Percentiles rank a stretch among this genome's conserved stretches.
Evolutionary conservation across 2,888 invertebrate species (phyloP).

Genomic region (Ganaspis brasiliensis): DNA sequence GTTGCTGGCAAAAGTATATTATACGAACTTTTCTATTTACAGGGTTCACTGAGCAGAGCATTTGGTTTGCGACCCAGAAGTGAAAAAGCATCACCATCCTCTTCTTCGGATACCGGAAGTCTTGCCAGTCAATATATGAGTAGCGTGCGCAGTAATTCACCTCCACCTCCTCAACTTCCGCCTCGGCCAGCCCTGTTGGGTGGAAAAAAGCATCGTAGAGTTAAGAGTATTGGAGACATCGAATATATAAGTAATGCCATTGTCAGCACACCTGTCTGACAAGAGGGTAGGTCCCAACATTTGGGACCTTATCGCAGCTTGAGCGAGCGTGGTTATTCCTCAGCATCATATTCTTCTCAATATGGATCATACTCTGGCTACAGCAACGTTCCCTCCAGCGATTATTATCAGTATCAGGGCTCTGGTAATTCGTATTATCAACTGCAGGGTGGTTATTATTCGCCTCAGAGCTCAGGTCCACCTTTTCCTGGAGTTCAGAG

Average conservation of each 20-base stretch:
- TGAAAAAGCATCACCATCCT: slow-evolving; percentile 86
- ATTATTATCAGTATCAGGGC: slow-evolving; percentile 73
- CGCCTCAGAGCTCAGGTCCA: slow-evolving; percentile 75
- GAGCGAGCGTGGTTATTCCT: slow-evolving; percentile 79
- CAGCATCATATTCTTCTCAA: slow-evolving; percentile 74
- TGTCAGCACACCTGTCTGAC: slow-evolving; percentile 79
- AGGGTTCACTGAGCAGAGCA: slow-evolving; percentile 89
- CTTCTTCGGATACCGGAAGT: slow-evolving; percentile 84
- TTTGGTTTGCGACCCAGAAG: slow-evolving; percentile 85
- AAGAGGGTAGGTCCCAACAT: slow-evolving; percentile 78
- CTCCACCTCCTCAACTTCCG: slow-evolving; percentile 82
- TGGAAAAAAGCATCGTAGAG: slow-evolving; percentile 85
- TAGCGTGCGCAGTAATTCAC: slow-evolving; percentile 82
- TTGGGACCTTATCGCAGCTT: slow-evolving; percentile 78
- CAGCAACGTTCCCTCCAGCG: slow-evolving; percentile 71
- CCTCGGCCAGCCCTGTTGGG: slow-evolving; percentile 72
- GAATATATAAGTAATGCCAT: slow-evolving; percentile 81
- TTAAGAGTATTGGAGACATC: slow-evolving; percentile 89
- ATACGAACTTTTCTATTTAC: slow-evolving; percentile 61
- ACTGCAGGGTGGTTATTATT: slow-evolving; percentile 76
- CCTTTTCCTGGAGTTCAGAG: slow-evolving; percentile 76
- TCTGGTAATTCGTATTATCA: slow-evolving; percentile 73
- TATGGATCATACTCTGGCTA: slow-evolving; percentile 77
- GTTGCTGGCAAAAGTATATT: not conserved
- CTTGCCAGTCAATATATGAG: slow-evolving; percentile 83